Base-by-base conservation (phyloP, 1,140 invertebrate species). In the Adoxophyes honmai region DNA sequence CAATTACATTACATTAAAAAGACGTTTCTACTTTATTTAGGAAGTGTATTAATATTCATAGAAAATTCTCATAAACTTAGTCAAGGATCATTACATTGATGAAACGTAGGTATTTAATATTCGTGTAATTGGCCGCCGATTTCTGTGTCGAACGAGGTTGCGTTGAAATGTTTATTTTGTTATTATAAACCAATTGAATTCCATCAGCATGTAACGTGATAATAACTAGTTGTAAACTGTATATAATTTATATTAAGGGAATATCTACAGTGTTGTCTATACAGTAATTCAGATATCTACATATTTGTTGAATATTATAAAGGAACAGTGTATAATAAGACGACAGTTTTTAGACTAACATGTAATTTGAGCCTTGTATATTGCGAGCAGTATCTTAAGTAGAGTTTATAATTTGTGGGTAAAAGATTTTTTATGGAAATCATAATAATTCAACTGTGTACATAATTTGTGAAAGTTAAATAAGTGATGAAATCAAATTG, bases 161-260 rank as follows among this genome's bases (percentile, higher is more conserved):
- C 21, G 21, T 28, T 28, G 6, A 28, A 28, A 28, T 28, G 21
- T 3, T 28, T 28, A 28, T 28, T 3, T 28, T 3, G 6, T 28
- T 2, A 28, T 28, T 28, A 28, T 3, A 28, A 28, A 28, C 21
- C 6, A 28, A 28, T 28, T 28, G 21, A 42, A 67, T 52, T 66
- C 58, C 58, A 65, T 60, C 70, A 73, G 68, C 71, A 68, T 72
- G 81, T 81, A 87, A 87, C 79, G 81, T 87, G 84, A 87, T 87
- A 87, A 87, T 87, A 87, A 87, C 66, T 87, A 87, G 84, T 60
- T 52, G 68, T 81, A 78, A 81, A 60, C 33, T 84, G 81, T 85
- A 85, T 64, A 87, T 84, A 87, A 60, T 72, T 73, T 75, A 64
- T 55, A 68, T 52, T 78, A 78, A 69, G 62, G 35, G 37, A 73